Evolutionary conservation across 2,888 invertebrate species (phyloP).

Genomic region (Mesorhabditis belari): DNA sequence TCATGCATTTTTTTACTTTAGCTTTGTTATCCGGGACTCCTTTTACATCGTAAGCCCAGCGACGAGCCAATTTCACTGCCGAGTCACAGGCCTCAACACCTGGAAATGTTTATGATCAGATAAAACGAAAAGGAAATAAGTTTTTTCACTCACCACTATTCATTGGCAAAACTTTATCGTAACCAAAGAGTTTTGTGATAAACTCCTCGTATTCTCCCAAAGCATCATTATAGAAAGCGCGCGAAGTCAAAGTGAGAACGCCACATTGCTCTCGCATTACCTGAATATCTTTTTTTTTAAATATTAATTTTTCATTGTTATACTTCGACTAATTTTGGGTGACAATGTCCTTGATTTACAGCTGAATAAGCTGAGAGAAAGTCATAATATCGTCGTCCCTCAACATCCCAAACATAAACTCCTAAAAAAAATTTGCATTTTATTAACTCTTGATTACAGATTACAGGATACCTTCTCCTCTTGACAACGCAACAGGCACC

Average conservation of each 20-base stretch:
- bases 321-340: conserved; percentile 36
- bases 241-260: conserved; percentile 74
- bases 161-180: conserved; percentile 84
- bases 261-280: conserved; percentile 72
- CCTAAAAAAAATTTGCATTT: conserved; percentile 60
- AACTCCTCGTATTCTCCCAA: conserved; percentile 77
- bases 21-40: conserved; percentile 68
- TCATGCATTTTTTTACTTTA: conserved; percentile 28
- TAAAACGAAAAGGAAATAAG: background rate
- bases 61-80: conserved; percentile 82
- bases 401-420: conserved; percentile 84
- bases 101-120: conserved; percentile 41
- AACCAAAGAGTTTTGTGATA: conserved; percentile 75
- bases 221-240: conserved; percentile 82
- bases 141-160: conserved; percentile 69
- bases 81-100: conserved; percentile 92
- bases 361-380: conserved; percentile 91
- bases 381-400: conserved; percentile 82
- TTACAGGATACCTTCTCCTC: conserved; percentile 68
- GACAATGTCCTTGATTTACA: conserved; percentile 68
- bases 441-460: background rate
- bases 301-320: background rate
- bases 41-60: conserved; percentile 85
- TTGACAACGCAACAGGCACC: conserved; percentile 79
- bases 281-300: conserved; percentile 43